These are phyloP conservation scores for Hyperoplus lanceolatus DNA, from an alignment of 2,797 vertebrate genomes.

Conservation along the genomic window DNA sequence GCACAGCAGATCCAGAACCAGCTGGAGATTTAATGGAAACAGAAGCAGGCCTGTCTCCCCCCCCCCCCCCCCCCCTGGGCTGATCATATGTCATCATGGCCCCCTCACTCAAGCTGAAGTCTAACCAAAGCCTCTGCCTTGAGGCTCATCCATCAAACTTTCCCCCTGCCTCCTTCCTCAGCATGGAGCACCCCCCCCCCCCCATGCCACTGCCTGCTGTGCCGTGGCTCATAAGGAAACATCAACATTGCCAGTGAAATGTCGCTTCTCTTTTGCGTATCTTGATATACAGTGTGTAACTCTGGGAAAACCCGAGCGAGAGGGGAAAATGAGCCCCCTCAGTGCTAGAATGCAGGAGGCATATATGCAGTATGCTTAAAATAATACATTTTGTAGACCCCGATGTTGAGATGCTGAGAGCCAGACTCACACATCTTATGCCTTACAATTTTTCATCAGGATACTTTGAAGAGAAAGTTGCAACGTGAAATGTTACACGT, in stretches of 20 bases:
- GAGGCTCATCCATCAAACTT: slow-evolving; percentile 56
- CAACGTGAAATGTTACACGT: background rate
- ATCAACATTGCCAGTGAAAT: slow-evolving; percentile 56
- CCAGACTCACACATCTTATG: slow-evolving; percentile 5
- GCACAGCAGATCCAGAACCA: slow-evolving; percentile 11
- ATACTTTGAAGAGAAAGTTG: slow-evolving; percentile 13
- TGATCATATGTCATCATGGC: slow-evolving; percentile 50
- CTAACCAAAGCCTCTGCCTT: slow-evolving; percentile 48
- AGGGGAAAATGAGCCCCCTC: slow-evolving; percentile 28
- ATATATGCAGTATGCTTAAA: slow-evolving; percentile 31
- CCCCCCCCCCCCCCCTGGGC: slow-evolving; percentile 25
- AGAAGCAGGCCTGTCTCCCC: slow-evolving; percentile 51
- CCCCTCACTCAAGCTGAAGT: slow-evolving; percentile 19
- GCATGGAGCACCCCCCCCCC: slow-evolving; percentile 18
- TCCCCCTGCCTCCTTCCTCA: slow-evolving; percentile 27
- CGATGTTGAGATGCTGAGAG: slow-evolving; percentile 38
- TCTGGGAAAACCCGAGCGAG: slow-evolving; percentile 28
- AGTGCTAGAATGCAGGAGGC: slow-evolving; percentile 11
- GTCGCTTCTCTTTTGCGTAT: slow-evolving; percentile 27
- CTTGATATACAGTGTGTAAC: slow-evolving; percentile 33
- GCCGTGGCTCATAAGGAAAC: slow-evolving; percentile 60
- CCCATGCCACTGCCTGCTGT: slow-evolving; percentile 50
- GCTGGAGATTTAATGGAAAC: slow-evolving; percentile 52
- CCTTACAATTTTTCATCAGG: slow-evolving; percentile 4
- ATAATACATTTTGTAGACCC: slow-evolving; percentile 23